A percentile compares a stretch with the other conserved stretches of the same genome.
phyloP scores from a whole-genome alignment of 1,140 invertebrate genomes.

The Bombus picipes region DNA sequence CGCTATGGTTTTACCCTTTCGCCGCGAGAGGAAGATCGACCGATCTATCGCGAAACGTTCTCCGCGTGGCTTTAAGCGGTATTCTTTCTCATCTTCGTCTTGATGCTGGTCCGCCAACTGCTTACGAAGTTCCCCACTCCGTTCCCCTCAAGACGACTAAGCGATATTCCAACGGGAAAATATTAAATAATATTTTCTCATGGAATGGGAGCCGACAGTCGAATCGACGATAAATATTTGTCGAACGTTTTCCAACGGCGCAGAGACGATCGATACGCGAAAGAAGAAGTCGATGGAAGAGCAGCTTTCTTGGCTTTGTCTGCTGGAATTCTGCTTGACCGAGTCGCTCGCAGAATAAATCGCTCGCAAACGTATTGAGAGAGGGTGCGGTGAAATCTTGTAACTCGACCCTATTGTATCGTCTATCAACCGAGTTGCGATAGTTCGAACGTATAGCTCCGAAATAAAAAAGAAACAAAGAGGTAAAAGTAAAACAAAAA shows the following conservation, averaged over 20 bases:
- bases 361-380: neutral
- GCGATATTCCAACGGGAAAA: constrained; percentile 33
- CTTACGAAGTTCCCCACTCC: accelerated
- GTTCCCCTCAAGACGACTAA: neutral
- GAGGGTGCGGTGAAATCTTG: neutral
- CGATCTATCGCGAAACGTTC: constrained; percentile 9
- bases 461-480: neutral
- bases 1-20: constrained; percentile 18
- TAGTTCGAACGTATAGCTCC: neutral
- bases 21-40: constrained; percentile 1
- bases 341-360: neutral
- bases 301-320: neutral
- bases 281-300: neutral
- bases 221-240: constrained; percentile 43
- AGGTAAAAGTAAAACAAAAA: neutral
- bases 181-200: constrained; percentile 44
- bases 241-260: neutral
- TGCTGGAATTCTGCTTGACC: neutral
- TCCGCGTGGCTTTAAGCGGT: neutral
- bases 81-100: no score
- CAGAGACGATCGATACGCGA: neutral
- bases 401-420: neutral
- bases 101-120: neutral
- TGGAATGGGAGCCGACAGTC: neutral
- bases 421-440: neutral